Percentiles rank a stretch among this genome's conserved stretches.
Conservation (phyloP, 2,113 vertebrate species). For the Heterotis niloticus region DNA sequence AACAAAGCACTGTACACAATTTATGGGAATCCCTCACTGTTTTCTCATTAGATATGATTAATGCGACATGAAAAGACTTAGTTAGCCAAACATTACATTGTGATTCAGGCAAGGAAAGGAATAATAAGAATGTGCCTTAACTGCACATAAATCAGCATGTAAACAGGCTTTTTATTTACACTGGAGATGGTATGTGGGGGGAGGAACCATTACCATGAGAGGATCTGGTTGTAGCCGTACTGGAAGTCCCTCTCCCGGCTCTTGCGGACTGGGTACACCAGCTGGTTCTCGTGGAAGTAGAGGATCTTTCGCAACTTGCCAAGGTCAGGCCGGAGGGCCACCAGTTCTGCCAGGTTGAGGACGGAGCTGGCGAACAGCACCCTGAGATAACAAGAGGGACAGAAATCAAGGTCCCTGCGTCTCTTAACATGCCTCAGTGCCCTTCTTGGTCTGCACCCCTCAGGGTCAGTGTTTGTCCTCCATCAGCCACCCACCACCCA, state of each 20-base stretch:
- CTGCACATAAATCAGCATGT: slow-evolving; percentile 35
- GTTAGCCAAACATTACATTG: slow-evolving; percentile 33
- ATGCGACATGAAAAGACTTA: slow-evolving; percentile 34
- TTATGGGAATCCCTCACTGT: slow-evolving; percentile 14
- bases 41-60: slow-evolving; percentile 32
- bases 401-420: slow-evolving; percentile 58
- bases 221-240: slow-evolving; percentile 77
- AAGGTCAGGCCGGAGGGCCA: slow-evolving; percentile 87
- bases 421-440: slow-evolving; percentile 59
- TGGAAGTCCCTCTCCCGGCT: slow-evolving; percentile 87
- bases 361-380: slow-evolving; percentile 88
- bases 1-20: not conserved
- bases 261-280: slow-evolving; percentile 88
- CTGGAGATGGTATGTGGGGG: not conserved
- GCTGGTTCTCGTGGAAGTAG: slow-evolving; percentile 97
- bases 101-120: slow-evolving; percentile 30
- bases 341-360: slow-evolving; percentile 88
- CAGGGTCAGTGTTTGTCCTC: slow-evolving; percentile 4
- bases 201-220: slow-evolving; percentile 58
- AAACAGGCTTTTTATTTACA: slow-evolving; percentile 23
- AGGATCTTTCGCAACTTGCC: slow-evolving; percentile 83
- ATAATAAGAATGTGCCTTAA: slow-evolving; percentile 26
- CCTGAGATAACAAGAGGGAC: slow-evolving; percentile 75
- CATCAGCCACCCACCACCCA: slow-evolving; percentile 27
- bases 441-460: too few relatives aligned